Evolutionary conservation across 2,888 invertebrate genomes (phyloP).

Genomic region (Epirrita christyi): DNA sequence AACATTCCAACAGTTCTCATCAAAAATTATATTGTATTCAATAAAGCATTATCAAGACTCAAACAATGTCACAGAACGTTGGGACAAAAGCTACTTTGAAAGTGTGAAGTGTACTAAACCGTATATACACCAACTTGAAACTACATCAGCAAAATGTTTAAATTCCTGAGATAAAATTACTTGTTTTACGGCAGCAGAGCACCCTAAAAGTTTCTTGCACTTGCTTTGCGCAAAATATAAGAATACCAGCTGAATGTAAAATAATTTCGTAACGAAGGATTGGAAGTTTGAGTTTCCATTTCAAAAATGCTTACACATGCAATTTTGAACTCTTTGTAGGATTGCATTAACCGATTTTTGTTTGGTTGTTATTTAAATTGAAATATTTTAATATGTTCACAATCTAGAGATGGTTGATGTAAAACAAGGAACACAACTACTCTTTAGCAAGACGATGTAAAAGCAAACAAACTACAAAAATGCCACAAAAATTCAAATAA

Average conservation of each 20-base stretch:
- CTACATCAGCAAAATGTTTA: slow-evolving; percentile 48
- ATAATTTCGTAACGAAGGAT: slow-evolving; percentile 7
- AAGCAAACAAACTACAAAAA: too few species aligned
- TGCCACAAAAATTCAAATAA: too few species aligned
- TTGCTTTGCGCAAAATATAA: slow-evolving; percentile 26
- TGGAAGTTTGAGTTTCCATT: slow-evolving; percentile 1
- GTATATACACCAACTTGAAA: slow-evolving; percentile 47
- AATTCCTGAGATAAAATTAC: slow-evolving; percentile 54
- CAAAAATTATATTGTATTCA: slow-evolving; percentile 14
- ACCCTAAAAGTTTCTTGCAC: slow-evolving; percentile 35
- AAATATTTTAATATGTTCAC: too few species aligned
- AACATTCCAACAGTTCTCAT: slow-evolving; percentile 11
- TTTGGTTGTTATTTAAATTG: too few species aligned
- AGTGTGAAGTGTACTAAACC: slow-evolving; percentile 47
- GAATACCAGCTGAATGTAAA: slow-evolving; percentile 18
- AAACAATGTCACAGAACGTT: slow-evolving; percentile 38
- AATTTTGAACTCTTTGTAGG: not conserved
- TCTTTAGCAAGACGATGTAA: too few species aligned
- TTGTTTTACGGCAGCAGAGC: slow-evolving; percentile 43
- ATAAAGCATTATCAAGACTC: slow-evolving; percentile 21
- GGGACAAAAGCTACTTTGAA: slow-evolving; percentile 42
- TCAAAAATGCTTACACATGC: not conserved
- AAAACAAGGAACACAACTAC: too few species aligned
- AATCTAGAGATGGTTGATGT: too few species aligned
- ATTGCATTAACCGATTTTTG: too few species aligned